Base-by-base conservation (phyloP, 2,113 vertebrate species). In the Sebastes schlegelii region DNA sequence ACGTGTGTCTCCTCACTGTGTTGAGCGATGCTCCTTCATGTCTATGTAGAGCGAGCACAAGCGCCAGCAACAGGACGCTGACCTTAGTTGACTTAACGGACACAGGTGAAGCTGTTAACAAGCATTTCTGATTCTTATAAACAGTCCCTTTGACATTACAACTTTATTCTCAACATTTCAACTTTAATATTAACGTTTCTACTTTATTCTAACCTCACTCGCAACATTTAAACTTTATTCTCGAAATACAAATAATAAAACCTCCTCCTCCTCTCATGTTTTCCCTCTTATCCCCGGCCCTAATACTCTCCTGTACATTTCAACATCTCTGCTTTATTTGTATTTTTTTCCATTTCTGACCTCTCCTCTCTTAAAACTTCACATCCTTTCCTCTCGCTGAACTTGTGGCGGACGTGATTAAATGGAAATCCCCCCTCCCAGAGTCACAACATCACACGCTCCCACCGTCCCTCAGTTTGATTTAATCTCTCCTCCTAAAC, bases 401-500 rank as follows among this genome's bases (percentile, higher is more conserved):
- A 48, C 48, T 77, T 4, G 23, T 4, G 26, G 55, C 64, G 7
- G 57, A 68, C 17, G 2, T 43, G 61, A 78, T 84, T 82, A 77
- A 75, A 86, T 2, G 16, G 45, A 84, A 76, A 79, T 62, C 57
- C 74, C 48, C 51, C 23, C 69, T 34, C 26, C 1, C 55, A 19
- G 23, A 74, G 58, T 86, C 79, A n/a, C 26, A 43, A 11, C 62
- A 63, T 66, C 70, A 34, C 46, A 21, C 61, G 12, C n/a, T 74
- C 21, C 34, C 60, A 23, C 66, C 13, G 9, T 51, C 67, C 48
- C 52, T 82, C 66, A 14, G 70, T 75, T 87, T 16, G 52, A 85
- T 91, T 90, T 92, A 90, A 89, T 88, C 84, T 79, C 71, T 85
- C 46, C 80, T 82, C 26, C 69, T 73, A 76, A 90, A 90, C 88